phyloP scores from a whole-genome alignment of 2,797 vertebrate genomes.

The Pantherophis vulpinus region DNA sequence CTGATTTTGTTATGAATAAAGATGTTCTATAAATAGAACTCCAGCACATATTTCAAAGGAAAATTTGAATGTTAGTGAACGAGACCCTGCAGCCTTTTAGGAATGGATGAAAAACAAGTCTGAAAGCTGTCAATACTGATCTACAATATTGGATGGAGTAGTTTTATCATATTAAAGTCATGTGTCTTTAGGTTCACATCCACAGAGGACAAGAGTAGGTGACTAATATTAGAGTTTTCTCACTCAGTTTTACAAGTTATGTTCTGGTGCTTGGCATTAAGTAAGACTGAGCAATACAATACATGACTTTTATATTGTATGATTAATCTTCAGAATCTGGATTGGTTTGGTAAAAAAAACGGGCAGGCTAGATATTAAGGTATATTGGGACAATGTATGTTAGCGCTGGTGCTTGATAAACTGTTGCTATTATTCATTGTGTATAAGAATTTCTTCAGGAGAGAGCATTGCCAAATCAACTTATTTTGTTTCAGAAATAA shows the following conservation, averaged over 20 bases:
- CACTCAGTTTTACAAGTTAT: not conserved
- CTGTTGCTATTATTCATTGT: not conserved
- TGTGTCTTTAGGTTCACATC: not conserved
- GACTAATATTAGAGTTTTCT: constrained; percentile 30
- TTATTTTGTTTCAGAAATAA: not conserved
- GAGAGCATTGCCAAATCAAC: not conserved
- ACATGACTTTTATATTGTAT: constrained; percentile 30
- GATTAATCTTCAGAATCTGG: not conserved
- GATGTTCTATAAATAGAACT: constrained; percentile 41
- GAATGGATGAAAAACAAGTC: not conserved
- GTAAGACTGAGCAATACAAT: constrained; percentile 27
- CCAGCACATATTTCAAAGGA: constrained; percentile 43
- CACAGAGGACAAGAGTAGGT: not conserved
- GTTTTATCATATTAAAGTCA: constrained; percentile 49
- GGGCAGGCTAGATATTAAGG: not conserved
- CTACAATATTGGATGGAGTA: constrained; percentile 40
- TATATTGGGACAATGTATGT: not conserved
- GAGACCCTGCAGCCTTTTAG: constrained; percentile 18
- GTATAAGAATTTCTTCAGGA: not conserved
- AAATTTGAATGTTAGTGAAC: constrained; percentile 41
- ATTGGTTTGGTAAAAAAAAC: constrained; percentile 13
- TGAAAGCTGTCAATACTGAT: constrained; percentile 33
- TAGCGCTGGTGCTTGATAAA: not conserved
- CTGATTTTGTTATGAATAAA: constrained; percentile 55
- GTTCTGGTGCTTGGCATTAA: constrained; percentile 6